phyloP scores from a whole-genome alignment of 2,797 vertebrate species.

The Fistularia commersonii region DNA sequence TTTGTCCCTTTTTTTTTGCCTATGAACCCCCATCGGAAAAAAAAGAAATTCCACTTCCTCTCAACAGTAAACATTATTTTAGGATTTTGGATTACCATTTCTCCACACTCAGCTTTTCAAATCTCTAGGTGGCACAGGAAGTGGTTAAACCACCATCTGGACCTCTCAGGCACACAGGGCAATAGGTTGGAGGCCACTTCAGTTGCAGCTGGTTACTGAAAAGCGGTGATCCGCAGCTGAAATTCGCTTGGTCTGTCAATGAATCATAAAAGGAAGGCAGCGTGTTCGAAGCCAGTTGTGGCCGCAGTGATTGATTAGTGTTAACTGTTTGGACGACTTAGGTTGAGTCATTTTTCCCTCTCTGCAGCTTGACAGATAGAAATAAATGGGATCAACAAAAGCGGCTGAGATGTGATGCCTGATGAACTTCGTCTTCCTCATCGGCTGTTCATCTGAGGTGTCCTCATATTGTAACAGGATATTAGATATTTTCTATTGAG shows the following conservation, averaged over 20 bases:
- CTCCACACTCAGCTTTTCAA: slow-evolving; percentile 22
- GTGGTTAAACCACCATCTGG: slow-evolving; percentile 37
- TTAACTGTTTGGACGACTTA: slow-evolving; percentile 30
- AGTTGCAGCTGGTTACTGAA: slow-evolving; percentile 63
- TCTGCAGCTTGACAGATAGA: too few species aligned
- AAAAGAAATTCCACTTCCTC: too few species aligned
- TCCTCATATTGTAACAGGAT: slow-evolving; percentile 28
- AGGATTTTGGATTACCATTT: slow-evolving; percentile 3
- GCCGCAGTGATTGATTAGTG: slow-evolving; percentile 41
- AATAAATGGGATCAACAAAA: slow-evolving; percentile 10
- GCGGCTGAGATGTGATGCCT: slow-evolving; percentile 29
- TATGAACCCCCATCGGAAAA: neutral
- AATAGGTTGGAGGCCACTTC: slow-evolving; percentile 56
- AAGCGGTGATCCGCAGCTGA: slow-evolving; percentile 45
- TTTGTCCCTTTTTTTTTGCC: neutral
- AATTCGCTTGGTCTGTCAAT: slow-evolving; percentile 20
- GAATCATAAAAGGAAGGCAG: slow-evolving; percentile 28
- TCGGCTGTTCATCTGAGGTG: slow-evolving; percentile 8
- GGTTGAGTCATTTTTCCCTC: slow-evolving; percentile 30
- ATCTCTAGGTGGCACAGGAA: slow-evolving; percentile 43
- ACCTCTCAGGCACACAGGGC: slow-evolving; percentile 25
- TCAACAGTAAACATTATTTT: too few species aligned
- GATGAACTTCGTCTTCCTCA: slow-evolving; percentile 1
- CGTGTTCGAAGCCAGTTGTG: slow-evolving; percentile 6
- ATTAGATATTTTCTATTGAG: slow-evolving; percentile 22